Evolutionary conservation across 2,797 vertebrate species (phyloP), one percentile per base, ranked within the genome.

Genomic region (Telmatherina bonti): DNA sequence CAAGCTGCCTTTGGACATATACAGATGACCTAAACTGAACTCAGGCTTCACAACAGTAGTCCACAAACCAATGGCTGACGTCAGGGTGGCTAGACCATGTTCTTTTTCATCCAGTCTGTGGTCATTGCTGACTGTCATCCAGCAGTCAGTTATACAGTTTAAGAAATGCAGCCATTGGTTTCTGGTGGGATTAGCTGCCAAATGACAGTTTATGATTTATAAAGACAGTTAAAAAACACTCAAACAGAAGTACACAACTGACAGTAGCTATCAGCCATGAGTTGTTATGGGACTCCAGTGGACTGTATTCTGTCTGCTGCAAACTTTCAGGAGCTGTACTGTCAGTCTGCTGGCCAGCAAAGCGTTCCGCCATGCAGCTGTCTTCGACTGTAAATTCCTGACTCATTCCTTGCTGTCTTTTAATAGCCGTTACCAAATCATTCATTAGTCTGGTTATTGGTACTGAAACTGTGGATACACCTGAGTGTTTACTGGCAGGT

Each of bases 251-350:
- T 45, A 38, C 45, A 74, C 24, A 69, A 56, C 31, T 76, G 62
- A 61, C 72, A 80, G 81, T 79, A 75, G 79, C 79, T 56, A 27
- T 79, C 63, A 67, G 16, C 38, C 62, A 7, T 5, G n/a, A 71
- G 53, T 72, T 81, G 56, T 43, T 45, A 78, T 35, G 58, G 82
- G 86, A 65, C 88, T 74, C 85, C 47, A 29, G 72, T 70, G 4
- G 57, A 65, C 79, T 79, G 22, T 79, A 49, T 69, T 36, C 72
- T 20, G 77, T 84, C 87, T 83, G 76, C 83, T 85, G 64, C 73
- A 74, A 65, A 67, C 72, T 79, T 83, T 83, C 87, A 8, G 2
- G 81, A 71, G 83, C 36, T 30, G 65, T 26, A 30, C 74, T 73
- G 83, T 81, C 81, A 60, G 77, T 62, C 70, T 59, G 73, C 58